Evolutionary conservation across 2,797 vertebrate species (phyloP).

Genomic region (Macropus fuliginosus): DNA sequence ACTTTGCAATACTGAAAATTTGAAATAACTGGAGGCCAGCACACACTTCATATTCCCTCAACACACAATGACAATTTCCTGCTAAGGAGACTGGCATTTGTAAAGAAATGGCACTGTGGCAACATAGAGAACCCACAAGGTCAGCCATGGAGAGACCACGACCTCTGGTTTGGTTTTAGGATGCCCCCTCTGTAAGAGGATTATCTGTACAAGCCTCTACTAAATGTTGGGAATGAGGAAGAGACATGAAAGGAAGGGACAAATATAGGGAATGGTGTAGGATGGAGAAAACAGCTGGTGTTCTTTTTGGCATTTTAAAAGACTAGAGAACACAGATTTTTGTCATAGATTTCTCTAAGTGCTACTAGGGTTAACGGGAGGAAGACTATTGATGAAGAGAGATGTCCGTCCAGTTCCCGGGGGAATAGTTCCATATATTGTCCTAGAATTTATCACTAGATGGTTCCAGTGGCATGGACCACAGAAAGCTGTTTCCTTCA

Average conservation of each 20-base stretch:
- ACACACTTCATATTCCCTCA: background rate
- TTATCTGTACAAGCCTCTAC: conserved; percentile 47
- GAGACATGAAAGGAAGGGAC: background rate
- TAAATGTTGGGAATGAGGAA: conserved; percentile 37
- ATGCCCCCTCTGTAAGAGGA: background rate
- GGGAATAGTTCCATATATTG: background rate
- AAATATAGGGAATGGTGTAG: background rate
- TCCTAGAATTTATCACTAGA: background rate
- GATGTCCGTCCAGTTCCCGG: background rate
- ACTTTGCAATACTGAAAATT: conserved; percentile 36
- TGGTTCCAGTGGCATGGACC: background rate
- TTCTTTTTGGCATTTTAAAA: conserved; percentile 49
- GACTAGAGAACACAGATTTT: conserved; percentile 67
- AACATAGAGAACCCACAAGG: background rate
- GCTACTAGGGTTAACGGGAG: background rate
- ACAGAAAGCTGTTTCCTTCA: background rate
- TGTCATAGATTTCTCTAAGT: conserved; percentile 59
- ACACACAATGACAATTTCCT: background rate
- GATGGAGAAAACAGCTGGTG: conserved; percentile 64
- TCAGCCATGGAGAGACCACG: background rate
- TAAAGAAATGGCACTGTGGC: background rate
- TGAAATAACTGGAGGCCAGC: background rate
- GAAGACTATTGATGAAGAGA: conserved; percentile 19
- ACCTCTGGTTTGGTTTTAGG: background rate
- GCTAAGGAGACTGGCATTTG: background rate